Base-by-base conservation (phyloP, 2,113 vertebrate genomes). In the Apodemus sylvaticus region DNA sequence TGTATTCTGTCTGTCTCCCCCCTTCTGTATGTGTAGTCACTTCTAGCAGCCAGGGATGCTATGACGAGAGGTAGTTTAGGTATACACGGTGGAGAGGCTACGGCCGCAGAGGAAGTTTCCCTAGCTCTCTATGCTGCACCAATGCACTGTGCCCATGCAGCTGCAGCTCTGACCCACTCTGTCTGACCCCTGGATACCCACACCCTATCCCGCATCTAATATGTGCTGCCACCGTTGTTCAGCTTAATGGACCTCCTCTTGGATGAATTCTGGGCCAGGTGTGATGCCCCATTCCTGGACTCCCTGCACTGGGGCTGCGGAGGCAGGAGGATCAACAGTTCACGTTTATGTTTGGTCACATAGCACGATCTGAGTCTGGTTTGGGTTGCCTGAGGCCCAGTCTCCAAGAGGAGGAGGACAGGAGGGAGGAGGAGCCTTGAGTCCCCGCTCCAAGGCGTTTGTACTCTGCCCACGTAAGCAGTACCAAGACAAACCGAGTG, bases 81-180 rank as follows among this genome's bases (percentile, higher is more conserved):
- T 20, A 60, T 26, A 11, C 42, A 89, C 34, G 19, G 24, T 1
- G 6, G 17, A 16, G 58, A 48, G 0, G 45, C 45, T 17, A 2
- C 36, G 16, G 17, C 53, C 36, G 3, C 0, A 9, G 26, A 3
- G 5, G 2, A 20, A 36, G 19, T 5, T 3, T 12, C 5, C 13
- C n/a, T 16, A 60, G 31, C n/a, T 78, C 12, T 1, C 7, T 0
- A 2, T 6, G 62, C 19, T 51, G 8, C 86, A n/a, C 31, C 14
- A 58, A 16, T 16, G 29, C 2, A 10, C 51, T 0, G 3, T 11
- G 48, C 7, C 39, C 13, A 3, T 11, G 39, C 19, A 19, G 24
- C 93, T 9, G 66, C 55, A 42, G 20, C 1, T 4, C 6, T 1
- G 22, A 48, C 71, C 42, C 14, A 7, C 10, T 6, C 42, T 82